Percentiles rank a stretch among this genome's conserved stretches.
phyloP scores from a whole-genome alignment of 2,888 invertebrate genomes.

The Heteromurus nitidus region DNA sequence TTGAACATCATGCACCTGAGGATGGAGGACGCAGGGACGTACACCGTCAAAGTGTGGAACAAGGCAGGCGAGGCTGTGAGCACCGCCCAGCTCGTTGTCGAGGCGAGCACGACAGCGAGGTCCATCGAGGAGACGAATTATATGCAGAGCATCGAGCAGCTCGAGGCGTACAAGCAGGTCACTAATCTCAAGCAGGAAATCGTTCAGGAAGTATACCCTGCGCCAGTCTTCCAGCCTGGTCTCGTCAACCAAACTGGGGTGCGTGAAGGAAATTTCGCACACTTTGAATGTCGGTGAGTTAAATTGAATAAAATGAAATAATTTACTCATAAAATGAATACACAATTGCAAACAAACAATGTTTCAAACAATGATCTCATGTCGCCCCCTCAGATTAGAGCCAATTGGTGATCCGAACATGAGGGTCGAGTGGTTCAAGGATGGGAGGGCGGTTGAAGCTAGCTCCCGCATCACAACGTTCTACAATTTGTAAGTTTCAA shows the following conservation, averaged over 20 bases:
- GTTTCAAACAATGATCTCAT: too few relatives aligned
- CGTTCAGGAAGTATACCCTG: conserved; percentile 84
- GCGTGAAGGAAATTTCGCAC: conserved; percentile 94
- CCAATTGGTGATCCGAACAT: conserved; percentile 88
- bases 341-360: too few relatives aligned
- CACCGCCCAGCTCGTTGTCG: conserved; percentile 33
- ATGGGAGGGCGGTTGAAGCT: conserved; percentile 92
- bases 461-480: conserved; percentile 93
- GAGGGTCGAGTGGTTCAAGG: conserved; percentile 94
- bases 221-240: conserved; percentile 91
- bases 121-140: conserved; percentile 83
- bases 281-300: conserved; percentile 97
- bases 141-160: conserved; percentile 92
- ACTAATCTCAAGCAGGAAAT: conserved; percentile 84
- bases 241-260: conserved; percentile 90
- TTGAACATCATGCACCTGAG: conserved; percentile 98
- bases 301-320: too few relatives aligned
- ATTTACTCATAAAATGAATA: too few relatives aligned
- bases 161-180: conserved; percentile 90
- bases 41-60: conserved; percentile 94
- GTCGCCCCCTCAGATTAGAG: too few relatives aligned
- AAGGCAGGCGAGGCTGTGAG: conserved; percentile 86
- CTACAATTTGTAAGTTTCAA: too few relatives aligned
- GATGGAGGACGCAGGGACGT: conserved; percentile 97
- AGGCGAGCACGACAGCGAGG: conserved; percentile 78